Conservation (phyloP, 1,140 invertebrate genomes). For the Drosophila nannoptera region DNA sequence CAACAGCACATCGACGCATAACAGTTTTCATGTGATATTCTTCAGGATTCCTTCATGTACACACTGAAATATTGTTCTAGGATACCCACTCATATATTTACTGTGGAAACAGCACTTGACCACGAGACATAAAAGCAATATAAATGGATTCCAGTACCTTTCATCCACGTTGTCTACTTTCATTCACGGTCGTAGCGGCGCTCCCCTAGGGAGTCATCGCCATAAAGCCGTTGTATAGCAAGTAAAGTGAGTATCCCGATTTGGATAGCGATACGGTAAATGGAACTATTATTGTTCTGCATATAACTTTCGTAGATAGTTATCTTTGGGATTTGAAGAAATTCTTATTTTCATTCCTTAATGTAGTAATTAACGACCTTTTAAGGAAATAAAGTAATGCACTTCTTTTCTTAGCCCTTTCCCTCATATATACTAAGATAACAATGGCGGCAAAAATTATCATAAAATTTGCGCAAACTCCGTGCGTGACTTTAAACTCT, state of each 20-base stretch:
- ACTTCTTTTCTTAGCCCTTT: too few relatives aligned
- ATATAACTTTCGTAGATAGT: conserved; percentile 48
- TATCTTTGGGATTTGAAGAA: too few relatives aligned
- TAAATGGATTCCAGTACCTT: conserved; percentile 33
- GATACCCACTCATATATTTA: too few relatives aligned
- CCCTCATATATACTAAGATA: conserved; percentile 11
- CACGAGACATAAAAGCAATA: background rate
- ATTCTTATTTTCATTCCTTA: background rate
- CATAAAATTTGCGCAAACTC: conserved; percentile 77
- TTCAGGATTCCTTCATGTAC: conserved; percentile 53
- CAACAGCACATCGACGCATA: conserved; percentile 60
- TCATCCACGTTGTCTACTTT: conserved; percentile 20
- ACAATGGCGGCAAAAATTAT: conserved; percentile 72
- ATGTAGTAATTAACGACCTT: conserved; percentile 37
- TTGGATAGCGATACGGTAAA: conserved; percentile 62
- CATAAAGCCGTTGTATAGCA: conserved; percentile 52
- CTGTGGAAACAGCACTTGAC: background rate
- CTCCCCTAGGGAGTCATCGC: conserved; percentile 53
- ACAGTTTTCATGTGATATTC: conserved; percentile 64
- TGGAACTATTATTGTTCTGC: conserved; percentile 74
- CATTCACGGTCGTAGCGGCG: conserved; percentile 26
- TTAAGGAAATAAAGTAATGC: conserved; percentile 10
- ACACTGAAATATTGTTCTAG: too few relatives aligned
- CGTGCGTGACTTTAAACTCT: conserved; percentile 72
- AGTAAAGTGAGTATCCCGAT: conserved; percentile 18